Conservation (phyloP, 2,113 vertebrate species). For the Cephalopterus ornatus region DNA sequence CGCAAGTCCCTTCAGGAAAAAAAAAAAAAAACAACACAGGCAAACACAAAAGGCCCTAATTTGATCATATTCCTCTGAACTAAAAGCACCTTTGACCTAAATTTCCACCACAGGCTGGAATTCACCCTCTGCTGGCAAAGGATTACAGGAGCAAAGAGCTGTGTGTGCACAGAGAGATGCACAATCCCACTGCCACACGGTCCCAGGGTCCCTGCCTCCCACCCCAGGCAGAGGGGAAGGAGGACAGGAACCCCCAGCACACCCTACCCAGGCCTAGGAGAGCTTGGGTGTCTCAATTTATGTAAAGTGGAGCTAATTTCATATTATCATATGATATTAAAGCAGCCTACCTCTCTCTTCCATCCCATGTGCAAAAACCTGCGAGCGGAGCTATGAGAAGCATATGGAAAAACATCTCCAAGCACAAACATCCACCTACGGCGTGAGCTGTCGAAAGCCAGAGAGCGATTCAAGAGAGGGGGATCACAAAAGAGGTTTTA, state of each 20-base stretch:
- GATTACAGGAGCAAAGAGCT: background rate
- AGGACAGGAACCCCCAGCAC: background rate
- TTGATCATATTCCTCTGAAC: conserved; percentile 14
- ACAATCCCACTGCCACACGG: background rate
- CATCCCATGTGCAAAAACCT: background rate
- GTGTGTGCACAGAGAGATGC: rapidly evolving
- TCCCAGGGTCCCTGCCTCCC: background rate
- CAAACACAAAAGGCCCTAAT: conserved; percentile 23
- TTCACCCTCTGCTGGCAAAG: conserved; percentile 7
- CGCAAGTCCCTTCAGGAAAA: background rate
- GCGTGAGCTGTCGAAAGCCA: background rate
- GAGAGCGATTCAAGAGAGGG: background rate
- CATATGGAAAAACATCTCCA: conserved; percentile 36
- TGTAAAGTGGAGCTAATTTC: conserved; percentile 3
- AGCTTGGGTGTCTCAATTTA: background rate
- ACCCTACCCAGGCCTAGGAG: background rate
- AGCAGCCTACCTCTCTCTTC: conserved; percentile 19
- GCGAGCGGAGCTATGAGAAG: background rate
- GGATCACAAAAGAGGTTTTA: background rate
- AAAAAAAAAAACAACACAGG: background rate
- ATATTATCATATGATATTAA: background rate
- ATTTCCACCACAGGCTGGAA: background rate
- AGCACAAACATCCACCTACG: conserved; percentile 37
- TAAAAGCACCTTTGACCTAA: conserved; percentile 57
- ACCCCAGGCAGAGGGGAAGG: background rate